Percentiles rank a stretch among this genome's conserved stretches.
phyloP scores from a whole-genome alignment of 2,888 invertebrate genomes.

The Rhynchonema sp. region DNA sequence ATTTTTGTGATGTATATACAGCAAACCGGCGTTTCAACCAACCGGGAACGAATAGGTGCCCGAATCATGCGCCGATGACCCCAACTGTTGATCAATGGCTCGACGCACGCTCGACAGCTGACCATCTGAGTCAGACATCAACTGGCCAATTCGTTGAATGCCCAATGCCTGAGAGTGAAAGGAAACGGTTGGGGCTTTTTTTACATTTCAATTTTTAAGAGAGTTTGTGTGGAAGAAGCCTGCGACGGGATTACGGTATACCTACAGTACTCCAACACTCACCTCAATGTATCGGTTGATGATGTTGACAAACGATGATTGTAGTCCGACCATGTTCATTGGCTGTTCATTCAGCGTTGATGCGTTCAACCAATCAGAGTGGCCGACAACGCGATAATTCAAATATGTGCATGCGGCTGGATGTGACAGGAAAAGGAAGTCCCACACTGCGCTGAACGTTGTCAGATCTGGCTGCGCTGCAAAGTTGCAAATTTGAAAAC shows the following conservation, averaged over 20 bases:
- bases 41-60: background rate
- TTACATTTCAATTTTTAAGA: no score
- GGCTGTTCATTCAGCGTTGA: background rate
- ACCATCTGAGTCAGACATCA: background rate
- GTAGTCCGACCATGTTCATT: background rate
- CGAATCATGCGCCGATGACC: background rate
- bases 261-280: no score
- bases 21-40: background rate
- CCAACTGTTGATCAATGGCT: background rate
- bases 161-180: background rate
- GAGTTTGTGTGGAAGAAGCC: no score
- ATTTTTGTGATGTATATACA: no score
- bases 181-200: no score
- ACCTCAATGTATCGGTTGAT: background rate
- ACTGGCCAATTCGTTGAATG: background rate
- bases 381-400: constrained; percentile 13
- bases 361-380: constrained; percentile 13
- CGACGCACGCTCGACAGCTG: background rate
- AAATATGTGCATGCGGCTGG: constrained; percentile 17
- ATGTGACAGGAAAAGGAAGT: constrained; percentile 20
- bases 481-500: no score
- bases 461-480: no score
- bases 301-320: background rate
- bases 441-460: constrained; percentile 5
- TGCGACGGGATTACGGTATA: no score